These are phyloP conservation scores for Toxonevra muliebris DNA, from an alignment of 2,888 invertebrate species.

Conservation along the genomic window DNA sequence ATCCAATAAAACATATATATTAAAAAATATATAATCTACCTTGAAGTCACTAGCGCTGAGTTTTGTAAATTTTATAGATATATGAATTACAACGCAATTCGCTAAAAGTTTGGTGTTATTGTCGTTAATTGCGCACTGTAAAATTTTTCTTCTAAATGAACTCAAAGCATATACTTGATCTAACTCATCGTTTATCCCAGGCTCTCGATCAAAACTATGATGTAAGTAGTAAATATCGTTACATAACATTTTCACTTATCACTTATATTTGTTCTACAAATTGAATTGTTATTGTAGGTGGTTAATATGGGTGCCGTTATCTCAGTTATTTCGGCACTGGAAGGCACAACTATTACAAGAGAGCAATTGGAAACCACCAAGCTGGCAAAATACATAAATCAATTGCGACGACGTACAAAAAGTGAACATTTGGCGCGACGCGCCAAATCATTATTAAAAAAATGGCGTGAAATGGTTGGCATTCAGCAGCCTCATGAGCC, in stretches of 20 bases:
- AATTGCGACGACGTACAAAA: conserved; percentile 84
- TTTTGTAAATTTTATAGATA: too few species aligned
- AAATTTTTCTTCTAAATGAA: conserved; percentile 70
- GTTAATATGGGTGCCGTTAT: conserved; percentile 93
- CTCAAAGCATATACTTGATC: conserved; percentile 82
- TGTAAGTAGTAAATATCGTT: conserved; percentile 76
- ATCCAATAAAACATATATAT: too few species aligned
- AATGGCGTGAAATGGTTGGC: conserved; percentile 90
- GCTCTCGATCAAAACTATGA: conserved; percentile 97
- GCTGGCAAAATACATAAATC: conserved; percentile 93
- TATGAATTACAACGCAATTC: too few species aligned
- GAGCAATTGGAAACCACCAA: conserved; percentile 79
- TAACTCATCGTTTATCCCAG: conserved; percentile 95
- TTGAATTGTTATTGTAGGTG: conserved; percentile 71
- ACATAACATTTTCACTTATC: not conserved
- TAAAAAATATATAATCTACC: too few species aligned
- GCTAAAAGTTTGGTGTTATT: too few species aligned
- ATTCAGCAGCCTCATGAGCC: conserved; percentile 62
- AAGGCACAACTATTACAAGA: conserved; percentile 74
- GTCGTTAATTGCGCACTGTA: too few species aligned
- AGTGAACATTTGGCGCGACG: conserved; percentile 87
- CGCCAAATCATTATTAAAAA: conserved; percentile 89
- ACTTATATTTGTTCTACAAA: not conserved
- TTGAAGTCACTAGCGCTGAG: too few species aligned
- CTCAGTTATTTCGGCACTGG: conserved; percentile 92